A percentile compares a stretch with the other conserved stretches of the same genome.
Conservation (phyloP, 1,140 invertebrate species). For the Drosophila bocqueti region DNA sequence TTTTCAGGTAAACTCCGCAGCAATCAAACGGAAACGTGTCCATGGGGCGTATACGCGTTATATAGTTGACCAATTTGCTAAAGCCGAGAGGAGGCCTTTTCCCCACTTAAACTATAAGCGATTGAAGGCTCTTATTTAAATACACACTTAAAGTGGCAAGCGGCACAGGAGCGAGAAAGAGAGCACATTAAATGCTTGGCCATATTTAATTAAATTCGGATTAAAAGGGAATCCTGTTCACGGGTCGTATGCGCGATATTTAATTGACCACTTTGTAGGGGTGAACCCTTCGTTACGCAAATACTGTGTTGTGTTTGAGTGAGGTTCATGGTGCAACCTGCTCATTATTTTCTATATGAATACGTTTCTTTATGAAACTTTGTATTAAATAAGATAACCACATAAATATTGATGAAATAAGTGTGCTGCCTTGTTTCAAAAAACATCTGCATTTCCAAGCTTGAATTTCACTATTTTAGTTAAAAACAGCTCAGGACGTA, state of each 20-base stretch:
- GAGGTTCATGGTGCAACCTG: background rate
- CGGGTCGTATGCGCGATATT: slow-evolving; percentile 66
- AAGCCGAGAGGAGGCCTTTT: slow-evolving; percentile 1
- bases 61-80: slow-evolving; percentile 46
- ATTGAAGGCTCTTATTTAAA: slow-evolving; percentile 36
- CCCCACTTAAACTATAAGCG: slow-evolving; percentile 24
- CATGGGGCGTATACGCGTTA: slow-evolving; percentile 42
- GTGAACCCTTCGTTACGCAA: slow-evolving; percentile 2
- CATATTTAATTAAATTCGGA: slow-evolving; percentile 52
- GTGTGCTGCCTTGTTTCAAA: background rate
- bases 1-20: slow-evolving; percentile 69
- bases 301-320: background rate
- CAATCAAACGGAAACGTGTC: slow-evolving; percentile 32
- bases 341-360: background rate
- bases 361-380: background rate
- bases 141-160: slow-evolving; percentile 22
- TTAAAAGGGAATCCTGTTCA: slow-evolving; percentile 48
- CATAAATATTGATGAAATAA: background rate
- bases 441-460: background rate
- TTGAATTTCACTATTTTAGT: background rate
- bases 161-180: background rate
- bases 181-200: slow-evolving; percentile 15
- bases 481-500: background rate
- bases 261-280: slow-evolving; percentile 55
- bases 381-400: background rate